Percentiles rank a stretch among this genome's conserved stretches.
Evolutionary conservation across 2,888 invertebrate genomes (phyloP).

Genomic region (Synanthedon andrenaeformis): DNA sequence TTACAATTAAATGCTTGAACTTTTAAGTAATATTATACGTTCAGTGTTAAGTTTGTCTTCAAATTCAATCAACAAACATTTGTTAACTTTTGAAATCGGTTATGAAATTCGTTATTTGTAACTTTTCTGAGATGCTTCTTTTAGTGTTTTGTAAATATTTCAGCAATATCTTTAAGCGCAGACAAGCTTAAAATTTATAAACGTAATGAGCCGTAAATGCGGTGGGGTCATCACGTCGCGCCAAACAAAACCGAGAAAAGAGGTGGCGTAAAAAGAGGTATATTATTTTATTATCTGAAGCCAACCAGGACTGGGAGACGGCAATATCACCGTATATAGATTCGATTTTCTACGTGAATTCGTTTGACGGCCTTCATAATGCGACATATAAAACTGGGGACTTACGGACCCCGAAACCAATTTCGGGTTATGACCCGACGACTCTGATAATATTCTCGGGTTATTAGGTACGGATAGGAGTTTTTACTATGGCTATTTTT

Average conservation of each 20-base stretch:
- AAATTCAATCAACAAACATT: too few species aligned
- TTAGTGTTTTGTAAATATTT: too few species aligned
- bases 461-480: conserved; percentile 71
- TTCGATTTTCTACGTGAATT: conserved; percentile 73
- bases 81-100: too few species aligned
- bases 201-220: too few species aligned
- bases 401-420: conserved; percentile 72
- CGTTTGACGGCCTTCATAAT: conserved; percentile 73
- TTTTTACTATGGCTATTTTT: conserved; percentile 71
- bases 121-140: too few species aligned
- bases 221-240: not conserved
- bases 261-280: conserved; percentile 53
- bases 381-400: conserved; percentile 72
- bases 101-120: too few species aligned
- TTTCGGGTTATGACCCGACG: conserved; percentile 72
- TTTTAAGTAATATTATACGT: too few species aligned
- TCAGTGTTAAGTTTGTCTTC: too few species aligned
- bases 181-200: too few species aligned
- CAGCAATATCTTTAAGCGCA: too few species aligned
- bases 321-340: conserved; percentile 70
- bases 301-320: conserved; percentile 57
- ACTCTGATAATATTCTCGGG: conserved; percentile 71
- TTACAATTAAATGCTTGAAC: too few species aligned
- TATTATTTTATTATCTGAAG: conserved; percentile 69
- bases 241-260: not conserved